Base-by-base conservation (phyloP, 2,888 invertebrate species). In the Heliconius sara region DNA sequence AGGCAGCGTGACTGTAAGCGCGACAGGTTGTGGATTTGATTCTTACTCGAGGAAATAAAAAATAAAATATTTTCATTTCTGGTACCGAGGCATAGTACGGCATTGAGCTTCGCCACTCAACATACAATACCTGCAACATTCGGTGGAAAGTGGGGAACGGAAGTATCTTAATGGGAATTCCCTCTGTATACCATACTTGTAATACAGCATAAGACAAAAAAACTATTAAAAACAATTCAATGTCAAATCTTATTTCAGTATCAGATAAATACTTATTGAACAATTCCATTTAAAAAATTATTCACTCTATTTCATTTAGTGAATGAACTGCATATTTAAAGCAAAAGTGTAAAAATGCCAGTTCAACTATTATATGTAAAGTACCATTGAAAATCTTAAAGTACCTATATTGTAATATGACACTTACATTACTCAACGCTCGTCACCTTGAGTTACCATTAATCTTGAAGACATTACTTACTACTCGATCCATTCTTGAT, bases 341-440 rank as follows among this genome's bases (percentile, higher is more conserved):
- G 25, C 16, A 47, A 47, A 47, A 13, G n/a, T 39, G 13, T 67
- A 3, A 67, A 68, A n/a, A 68, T 43, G 68, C 1, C 43, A 10
- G 19, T 25, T 9, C 16, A 27, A 39, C 10, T 10, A 47, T 7
- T 22, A 19, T 47, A 70, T 47, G 19, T 19, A 47, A 70, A 70
- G 70, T 70, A 19, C 70, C 70, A 70, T 70, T 70, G 43, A 70
- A 70, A 70, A 70, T 70, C 43, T 70, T 47, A 25, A 70, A 70
- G 43, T 70, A 25, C 43, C 19, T 19, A 52, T 7, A 43, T 43
- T 19, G 43, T 25, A 47, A 43, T 16, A 43, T 70, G 70, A 47
- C 43, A 47, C 25, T 43, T 25, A 25, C 43, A 70, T 70, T 47
- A 70, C 16, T 70, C 70, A 47, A 70, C 25, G 70, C 43, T 70